Evolutionary conservation across 30 jellyfish, hydroid and myxozoan genomes (phyloP).

Genomic region (Nemopilema nomurai): DNA sequence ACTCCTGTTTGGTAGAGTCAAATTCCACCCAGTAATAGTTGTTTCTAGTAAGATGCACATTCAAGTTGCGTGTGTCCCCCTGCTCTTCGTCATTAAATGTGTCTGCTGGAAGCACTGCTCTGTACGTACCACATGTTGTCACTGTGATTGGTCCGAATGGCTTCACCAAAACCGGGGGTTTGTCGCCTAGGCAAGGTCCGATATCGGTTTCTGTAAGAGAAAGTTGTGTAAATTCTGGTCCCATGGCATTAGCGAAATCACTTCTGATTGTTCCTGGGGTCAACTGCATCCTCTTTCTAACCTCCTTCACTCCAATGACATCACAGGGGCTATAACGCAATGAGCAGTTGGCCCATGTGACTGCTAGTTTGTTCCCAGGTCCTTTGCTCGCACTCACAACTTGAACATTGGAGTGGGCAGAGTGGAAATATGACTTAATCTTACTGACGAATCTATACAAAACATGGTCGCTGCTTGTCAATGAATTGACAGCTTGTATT

Average conservation of each 20-base stretch:
- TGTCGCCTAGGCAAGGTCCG: slow-evolving; percentile 76
- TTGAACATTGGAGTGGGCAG: slow-evolving; percentile 30
- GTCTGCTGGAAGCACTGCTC: slow-evolving; percentile 60
- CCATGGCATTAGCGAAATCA: slow-evolving; percentile 35
- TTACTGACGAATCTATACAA: slow-evolving; percentile 54
- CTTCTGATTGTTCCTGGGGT: slow-evolving; percentile 16
- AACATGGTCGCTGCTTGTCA: slow-evolving; percentile 14
- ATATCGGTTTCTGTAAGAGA: slow-evolving; percentile 29
- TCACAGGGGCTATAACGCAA: slow-evolving; percentile 76
- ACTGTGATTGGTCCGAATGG: slow-evolving; percentile 73
- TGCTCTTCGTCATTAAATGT: slow-evolving; percentile 82
- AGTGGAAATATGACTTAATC: slow-evolving; percentile 53
- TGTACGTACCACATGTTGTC: slow-evolving; percentile 54
- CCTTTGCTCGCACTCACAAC: slow-evolving; percentile 46
- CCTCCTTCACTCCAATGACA: slow-evolving; percentile 35
- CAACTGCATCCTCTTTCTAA: slow-evolving; percentile 40
- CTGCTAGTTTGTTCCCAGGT: slow-evolving; percentile 40
- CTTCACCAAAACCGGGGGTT: slow-evolving; percentile 61
- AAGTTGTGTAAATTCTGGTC: slow-evolving; percentile 64
- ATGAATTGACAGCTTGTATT: slow-evolving; percentile 18
- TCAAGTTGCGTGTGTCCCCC: slow-evolving; percentile 74
- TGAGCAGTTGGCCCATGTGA: slow-evolving; percentile 78
- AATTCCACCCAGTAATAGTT: slow-evolving; percentile 62
- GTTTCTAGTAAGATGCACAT: slow-evolving; percentile 28
- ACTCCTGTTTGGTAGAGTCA: slow-evolving; percentile 64